A percentile compares a stretch with the other conserved stretches of the same genome.
Conservation (phyloP, 1,140 invertebrate species). For the roundworm (Caenorhabditis elegans) region WBcel235 BX284604.4:4794501-4795000, state of each 20-base stretch:
- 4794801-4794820: conserved; percentile 73
- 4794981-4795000: too few species aligned
- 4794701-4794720: conserved; percentile 67
- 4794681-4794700: conserved; percentile 73
- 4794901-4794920: too few species aligned
- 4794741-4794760: conserved; percentile 74
- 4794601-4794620: conserved; percentile 72
- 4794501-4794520: not conserved
- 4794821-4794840: conserved; percentile 74
- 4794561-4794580: not conserved
- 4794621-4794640: too few species aligned
- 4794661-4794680: conserved; percentile 74
- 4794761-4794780: conserved; percentile 73
- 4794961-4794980: too few species aligned
- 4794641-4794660: conserved; percentile 55
- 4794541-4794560: conserved; percentile 42
- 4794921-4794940: too few species aligned
- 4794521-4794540: conserved; percentile 42
- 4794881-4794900: too few species aligned
- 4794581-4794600: conserved; percentile 71
- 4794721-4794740: conserved; percentile 73
- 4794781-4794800: conserved; percentile 72
- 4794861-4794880: conserved; percentile 67
- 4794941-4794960: too few species aligned
- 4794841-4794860: conserved; percentile 74